Conservation (phyloP, 2,797 vertebrate species). For the Propithecus deckenii region DNA sequence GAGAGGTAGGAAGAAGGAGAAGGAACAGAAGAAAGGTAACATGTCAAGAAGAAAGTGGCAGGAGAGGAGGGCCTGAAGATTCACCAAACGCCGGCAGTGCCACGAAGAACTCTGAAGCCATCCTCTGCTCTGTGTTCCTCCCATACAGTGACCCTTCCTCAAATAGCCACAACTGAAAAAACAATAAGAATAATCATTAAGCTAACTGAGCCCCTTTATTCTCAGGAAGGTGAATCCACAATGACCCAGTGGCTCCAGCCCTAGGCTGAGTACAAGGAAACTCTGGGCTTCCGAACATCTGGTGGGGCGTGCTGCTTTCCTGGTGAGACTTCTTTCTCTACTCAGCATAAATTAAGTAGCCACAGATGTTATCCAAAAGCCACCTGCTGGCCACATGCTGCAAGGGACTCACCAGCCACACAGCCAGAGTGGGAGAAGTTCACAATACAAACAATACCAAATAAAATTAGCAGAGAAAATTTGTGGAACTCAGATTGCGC, state of each 20-base stretch:
- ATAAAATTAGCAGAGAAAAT: background rate
- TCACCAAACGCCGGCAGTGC: background rate
- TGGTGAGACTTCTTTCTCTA: background rate
- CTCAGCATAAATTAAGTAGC: background rate
- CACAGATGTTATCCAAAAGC: background rate
- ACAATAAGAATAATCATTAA: background rate
- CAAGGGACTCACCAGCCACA: background rate
- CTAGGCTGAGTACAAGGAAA: background rate
- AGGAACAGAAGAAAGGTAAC: background rate
- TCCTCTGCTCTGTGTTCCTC: background rate
- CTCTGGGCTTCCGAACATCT: background rate
- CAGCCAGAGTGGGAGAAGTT: background rate
- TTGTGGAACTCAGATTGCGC: background rate
- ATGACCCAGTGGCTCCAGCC: background rate
- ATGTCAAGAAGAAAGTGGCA: background rate
- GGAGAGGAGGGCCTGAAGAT: background rate
- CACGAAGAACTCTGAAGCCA: background rate
- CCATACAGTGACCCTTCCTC: background rate
- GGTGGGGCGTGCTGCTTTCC: background rate
- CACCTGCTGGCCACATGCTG: background rate
- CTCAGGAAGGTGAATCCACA: background rate
- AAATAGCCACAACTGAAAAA: conserved; percentile 25
- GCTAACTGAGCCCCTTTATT: background rate
- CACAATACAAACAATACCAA: background rate
- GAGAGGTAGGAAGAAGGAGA: background rate